Conservation (phyloP, 2,797 vertebrate species). For the Cygnus olor region DNA sequence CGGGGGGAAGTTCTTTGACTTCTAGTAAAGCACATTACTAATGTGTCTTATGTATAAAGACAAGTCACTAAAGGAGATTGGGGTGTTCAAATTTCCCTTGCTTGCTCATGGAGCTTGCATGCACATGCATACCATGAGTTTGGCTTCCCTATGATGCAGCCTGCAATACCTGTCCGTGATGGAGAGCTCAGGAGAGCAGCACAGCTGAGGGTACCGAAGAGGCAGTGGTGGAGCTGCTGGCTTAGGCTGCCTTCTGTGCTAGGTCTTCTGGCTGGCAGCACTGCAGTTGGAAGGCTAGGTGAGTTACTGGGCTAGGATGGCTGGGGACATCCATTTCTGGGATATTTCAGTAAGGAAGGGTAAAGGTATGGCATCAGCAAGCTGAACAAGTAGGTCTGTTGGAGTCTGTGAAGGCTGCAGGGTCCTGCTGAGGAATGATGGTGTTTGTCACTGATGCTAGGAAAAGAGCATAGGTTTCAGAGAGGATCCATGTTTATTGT, state of each 20-base stretch:
- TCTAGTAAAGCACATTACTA: background rate
- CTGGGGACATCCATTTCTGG: background rate
- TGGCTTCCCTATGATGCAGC: background rate
- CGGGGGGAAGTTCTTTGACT: background rate
- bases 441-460: background rate
- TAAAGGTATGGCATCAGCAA: background rate
- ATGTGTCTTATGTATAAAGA: background rate
- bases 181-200: rapidly evolving
- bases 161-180: too few species aligned
- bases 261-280: background rate
- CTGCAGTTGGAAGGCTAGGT: background rate
- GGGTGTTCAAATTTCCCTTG: background rate
- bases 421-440: background rate
- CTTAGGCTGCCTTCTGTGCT: background rate
- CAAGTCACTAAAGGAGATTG: background rate
- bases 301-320: background rate
- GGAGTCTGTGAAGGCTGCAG: background rate
- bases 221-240: background rate
- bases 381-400: background rate
- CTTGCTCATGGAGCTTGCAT: background rate
- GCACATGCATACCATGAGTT: rapidly evolving
- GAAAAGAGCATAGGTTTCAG: background rate
- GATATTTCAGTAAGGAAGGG: too few species aligned
- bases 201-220: background rate
- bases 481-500: background rate